Conservation (phyloP, 2,888 invertebrate genomes). For the Tanytarsus gracilentus region DNA sequence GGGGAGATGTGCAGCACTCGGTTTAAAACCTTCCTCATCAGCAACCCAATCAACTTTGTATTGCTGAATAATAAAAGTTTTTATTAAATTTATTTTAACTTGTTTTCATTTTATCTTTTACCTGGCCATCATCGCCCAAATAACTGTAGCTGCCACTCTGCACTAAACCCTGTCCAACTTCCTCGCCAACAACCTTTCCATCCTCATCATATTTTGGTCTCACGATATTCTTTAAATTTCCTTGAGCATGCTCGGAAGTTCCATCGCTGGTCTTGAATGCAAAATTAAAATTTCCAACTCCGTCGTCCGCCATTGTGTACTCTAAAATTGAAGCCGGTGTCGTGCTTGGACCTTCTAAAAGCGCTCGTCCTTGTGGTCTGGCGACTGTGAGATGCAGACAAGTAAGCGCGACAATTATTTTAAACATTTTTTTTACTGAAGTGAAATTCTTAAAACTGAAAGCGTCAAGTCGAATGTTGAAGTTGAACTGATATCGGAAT, state of each 20-base stretch:
- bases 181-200: conserved; percentile 46
- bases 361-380: conserved; percentile 3
- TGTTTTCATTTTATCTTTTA: too few relatives aligned
- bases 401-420: not conserved
- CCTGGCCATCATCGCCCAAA: conserved; percentile 57
- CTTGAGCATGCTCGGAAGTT: conserved; percentile 63
- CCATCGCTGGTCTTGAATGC: conserved; percentile 72
- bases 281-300: conserved; percentile 45
- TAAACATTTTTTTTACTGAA: not conserved
- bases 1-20: conserved; percentile 32
- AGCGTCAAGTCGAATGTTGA: not conserved
- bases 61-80: too few relatives aligned
- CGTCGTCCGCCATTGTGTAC: conserved; percentile 43
- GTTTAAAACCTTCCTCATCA: conserved; percentile 36
- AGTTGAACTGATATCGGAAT: not conserved
- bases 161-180: conserved; percentile 51
- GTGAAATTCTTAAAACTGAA: not conserved
- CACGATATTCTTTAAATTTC: conserved; percentile 56
- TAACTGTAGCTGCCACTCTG: conserved; percentile 61
- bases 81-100: too few relatives aligned
- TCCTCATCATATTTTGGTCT: conserved; percentile 42
- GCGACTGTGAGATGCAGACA: not conserved
- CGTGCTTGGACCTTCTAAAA: conserved; percentile 31
- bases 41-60: conserved; percentile 37
- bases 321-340: conserved; percentile 45